Base-by-base conservation (phyloP, 1,140 invertebrate species). In the Muscidifurax raptorellus region DNA sequence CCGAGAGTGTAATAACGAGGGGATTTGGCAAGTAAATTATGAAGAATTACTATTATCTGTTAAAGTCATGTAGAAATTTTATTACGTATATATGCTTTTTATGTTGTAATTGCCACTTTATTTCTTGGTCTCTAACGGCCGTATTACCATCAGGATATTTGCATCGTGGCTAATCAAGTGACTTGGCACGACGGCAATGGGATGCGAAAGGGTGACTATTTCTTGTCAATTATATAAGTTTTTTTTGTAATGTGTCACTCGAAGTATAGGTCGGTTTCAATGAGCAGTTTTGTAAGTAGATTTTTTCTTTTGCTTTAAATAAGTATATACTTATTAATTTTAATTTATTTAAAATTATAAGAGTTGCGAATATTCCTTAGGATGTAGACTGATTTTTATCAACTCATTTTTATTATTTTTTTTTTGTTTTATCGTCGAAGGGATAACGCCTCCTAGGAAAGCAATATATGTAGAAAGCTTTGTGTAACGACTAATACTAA, bases 31-130 rank as follows among this genome's bases (percentile, higher is more conserved):
- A 82, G 80, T 82, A 83, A 74, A 82, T 69, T 69, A 22, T 25
- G 40, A 69, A 79, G 40, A 64, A 64, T 64, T 66, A 32, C 27
- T 79, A 18, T 25, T 79, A 32, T 28, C 76, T 79, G 76, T 79
- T 79, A 66, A 79, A 66, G 28, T 66, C 77, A 52, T 52, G 47
- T 77, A 44, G 72, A 77, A 77, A 7, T 27, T 40, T 30, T 77
- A 64, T 66, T 66, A 52, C 78, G 36, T 66, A 36, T 79, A 25
- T n/a, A 27, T 77, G 74, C 82, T 77, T 77, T 77, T 75, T 83
- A 40, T 83, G 80, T 77, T 83, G 82, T 83, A 83, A 83, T 77
- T 77, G 71, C 66, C 77, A 12, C 47, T 76, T 83, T 74, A 69
- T 77, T 67, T 84, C 67, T 78, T 83, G 71, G 72, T 83, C 40